Evolutionary conservation across 2,113 vertebrate species (phyloP), one percentile per base, ranked within the genome.

Genomic region (Brachyhypopomus gauderio): DNA sequence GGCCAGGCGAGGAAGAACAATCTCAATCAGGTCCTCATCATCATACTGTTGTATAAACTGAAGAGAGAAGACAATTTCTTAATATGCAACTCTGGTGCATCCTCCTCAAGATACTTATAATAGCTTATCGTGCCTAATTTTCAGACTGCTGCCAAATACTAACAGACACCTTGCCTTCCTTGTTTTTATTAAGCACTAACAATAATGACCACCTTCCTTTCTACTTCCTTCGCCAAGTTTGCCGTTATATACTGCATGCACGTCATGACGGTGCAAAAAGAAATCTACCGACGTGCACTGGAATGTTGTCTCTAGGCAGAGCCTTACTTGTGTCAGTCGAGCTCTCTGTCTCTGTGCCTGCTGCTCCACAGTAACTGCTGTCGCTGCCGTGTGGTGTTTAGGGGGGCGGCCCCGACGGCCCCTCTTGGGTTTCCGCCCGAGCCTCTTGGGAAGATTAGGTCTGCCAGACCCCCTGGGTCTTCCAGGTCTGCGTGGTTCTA

Each of bases 1-100:
- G 30, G 95, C 93, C 78, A 99, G 87, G 78, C 88, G 94, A 82
- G 97, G 97, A 70, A 97, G 93, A 64, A 94, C 95, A n/a, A 95
- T 77, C 62, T 97, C 96, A 92, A 96, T 93, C 72, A 98, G 92
- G 34, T 97, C 96, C 84, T 96, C 95, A n/a, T 90, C 94, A 86
- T 94, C 91, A 22, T 96, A 96, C 25, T 96, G 95, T 66, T 95
- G 93, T 83, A 97, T 93, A 52, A 95, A 81, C 97, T 98, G 64
- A 5, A 66, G 19, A 70, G n/a, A 80, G 38, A 77, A 5, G 4
- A 1, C 17, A 41, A 34, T 71, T 52, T 52, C 45, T 52, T 52
- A 52, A 52, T 52, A 14, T 52, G 17, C 19, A 12, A 67, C 23
- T 38, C 1, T 73, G n/a, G 25, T 56, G 48, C 20, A 36, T 58